Conservation (phyloP, 2,113 vertebrate species). For the Sinocyclocheilus anshuiensis region DNA sequence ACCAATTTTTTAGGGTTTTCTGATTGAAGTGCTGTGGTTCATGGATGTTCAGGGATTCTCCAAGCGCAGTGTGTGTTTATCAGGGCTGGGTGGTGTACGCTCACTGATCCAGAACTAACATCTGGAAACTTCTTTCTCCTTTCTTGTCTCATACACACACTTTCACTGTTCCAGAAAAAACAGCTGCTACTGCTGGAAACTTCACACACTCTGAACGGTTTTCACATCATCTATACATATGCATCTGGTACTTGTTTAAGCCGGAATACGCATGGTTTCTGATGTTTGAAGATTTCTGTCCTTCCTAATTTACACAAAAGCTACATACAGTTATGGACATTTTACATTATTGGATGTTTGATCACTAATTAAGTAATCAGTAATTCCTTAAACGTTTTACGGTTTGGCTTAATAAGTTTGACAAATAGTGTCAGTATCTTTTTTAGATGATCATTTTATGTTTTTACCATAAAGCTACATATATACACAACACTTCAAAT, state of each 20-base stretch:
- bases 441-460: not conserved
- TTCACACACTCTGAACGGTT: not conserved
- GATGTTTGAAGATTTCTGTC: not conserved
- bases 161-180: slow-evolving; percentile 18
- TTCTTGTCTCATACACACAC: not conserved
- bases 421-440: not conserved
- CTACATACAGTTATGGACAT: not conserved
- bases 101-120: slow-evolving; percentile 33
- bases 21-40: not conserved
- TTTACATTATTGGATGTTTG: not conserved
- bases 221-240: slow-evolving; percentile 11
- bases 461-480: not conserved
- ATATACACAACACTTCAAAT: not conserved
- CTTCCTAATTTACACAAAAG: not conserved
- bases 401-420: not conserved
- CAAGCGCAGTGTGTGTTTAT: not conserved
- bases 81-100: not conserved
- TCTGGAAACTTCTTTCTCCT: slow-evolving; percentile 27
- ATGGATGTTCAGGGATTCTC: not conserved
- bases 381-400: not conserved
- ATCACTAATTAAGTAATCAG: not conserved
- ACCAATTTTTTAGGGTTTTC: not conserved
- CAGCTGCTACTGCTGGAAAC: slow-evolving; percentile 24
- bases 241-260: not conserved
- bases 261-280: not conserved